Percentiles rank a stretch among this genome's conserved stretches.
Conservation (phyloP, 2,113 vertebrate genomes). For the Chauna torquata region DNA sequence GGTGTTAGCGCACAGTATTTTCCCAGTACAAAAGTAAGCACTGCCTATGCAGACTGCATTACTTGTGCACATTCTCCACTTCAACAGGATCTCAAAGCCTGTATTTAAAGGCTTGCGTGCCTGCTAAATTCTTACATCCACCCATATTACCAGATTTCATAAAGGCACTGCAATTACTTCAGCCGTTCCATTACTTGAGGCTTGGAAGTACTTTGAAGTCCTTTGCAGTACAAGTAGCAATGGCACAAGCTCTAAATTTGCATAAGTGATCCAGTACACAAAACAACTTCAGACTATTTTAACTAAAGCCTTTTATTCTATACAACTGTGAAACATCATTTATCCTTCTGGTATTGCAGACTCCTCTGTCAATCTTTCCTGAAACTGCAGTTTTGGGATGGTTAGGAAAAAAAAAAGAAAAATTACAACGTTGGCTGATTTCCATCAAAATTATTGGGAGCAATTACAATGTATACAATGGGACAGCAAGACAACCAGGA, state of each 20-base stretch:
- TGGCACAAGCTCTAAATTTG: neutral
- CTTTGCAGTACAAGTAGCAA: neutral
- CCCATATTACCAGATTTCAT: neutral
- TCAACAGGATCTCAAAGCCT: neutral
- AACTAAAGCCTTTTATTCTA: constrained; percentile 84
- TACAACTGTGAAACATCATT: constrained; percentile 78
- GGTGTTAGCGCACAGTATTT: neutral
- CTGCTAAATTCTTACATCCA: neutral
- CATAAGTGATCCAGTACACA: neutral
- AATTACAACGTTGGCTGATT: constrained; percentile 52
- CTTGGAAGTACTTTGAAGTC: neutral
- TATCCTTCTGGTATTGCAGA: constrained; percentile 75
- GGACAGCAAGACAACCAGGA: constrained; percentile 6
- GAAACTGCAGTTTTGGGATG: constrained; percentile 53
- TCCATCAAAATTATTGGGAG: neutral
- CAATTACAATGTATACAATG: neutral
- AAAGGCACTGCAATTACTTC: neutral
- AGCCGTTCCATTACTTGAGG: neutral
- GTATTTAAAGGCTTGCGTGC: neutral
- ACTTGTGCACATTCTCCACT: neutral
- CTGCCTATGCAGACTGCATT: accelerated
- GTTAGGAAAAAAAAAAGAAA: neutral
- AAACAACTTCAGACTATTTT: constrained; percentile 51
- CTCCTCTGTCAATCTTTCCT: constrained; percentile 61
- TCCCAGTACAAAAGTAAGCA: accelerated